Base-by-base conservation (phyloP, 2,888 invertebrate species). In the Ormyrus pomaceus region DNA sequence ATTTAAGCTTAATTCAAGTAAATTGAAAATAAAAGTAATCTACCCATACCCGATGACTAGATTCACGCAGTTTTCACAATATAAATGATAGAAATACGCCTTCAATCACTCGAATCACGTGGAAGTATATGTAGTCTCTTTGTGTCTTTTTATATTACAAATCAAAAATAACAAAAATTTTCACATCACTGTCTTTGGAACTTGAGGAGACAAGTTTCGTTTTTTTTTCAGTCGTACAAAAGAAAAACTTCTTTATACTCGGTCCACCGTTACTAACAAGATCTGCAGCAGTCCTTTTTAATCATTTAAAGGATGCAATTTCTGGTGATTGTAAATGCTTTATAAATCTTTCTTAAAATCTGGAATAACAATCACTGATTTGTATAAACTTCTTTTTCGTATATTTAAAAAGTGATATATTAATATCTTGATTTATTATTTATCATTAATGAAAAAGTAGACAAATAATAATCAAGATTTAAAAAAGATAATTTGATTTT, bases 111-210 rank as follows among this genome's bases (percentile, higher is more conserved):
- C 65, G 9, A 79, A 72, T 81, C 72, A 79, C 79, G 68, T 79
- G 79, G 82, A 82, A 82, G 79, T 74, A 72, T 76, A 48, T 72
- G 51, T 62, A 73, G 64, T 74, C 64, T 69, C 50, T 76, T 56
- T 34, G 65, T 19, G 66, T 76, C 58, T 46, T 7, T 70, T 58
- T 5, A 11, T 53, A 2, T 56, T 56, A 66, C 51, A 34, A 48
- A 56, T 51, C 79, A 65, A 75, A 79, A 64, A 51, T 73, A 66
- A 71, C 10, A 77, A 61, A 76, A 56, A 19, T 62, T 48, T 66
- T 73, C 55, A 62, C 70, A 70, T 59, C 74, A 77, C 62, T 81
- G 72, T 72, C 78, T 79, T 76, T 82, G 81, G 64, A 82, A 79
- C 79, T 55, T 75, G 19, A 59, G 10, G n/a, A 69, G 62, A 81